Evolutionary conservation across 2,113 vertebrate genomes (phyloP).

Genomic region (Fulmarus glacialis): DNA sequence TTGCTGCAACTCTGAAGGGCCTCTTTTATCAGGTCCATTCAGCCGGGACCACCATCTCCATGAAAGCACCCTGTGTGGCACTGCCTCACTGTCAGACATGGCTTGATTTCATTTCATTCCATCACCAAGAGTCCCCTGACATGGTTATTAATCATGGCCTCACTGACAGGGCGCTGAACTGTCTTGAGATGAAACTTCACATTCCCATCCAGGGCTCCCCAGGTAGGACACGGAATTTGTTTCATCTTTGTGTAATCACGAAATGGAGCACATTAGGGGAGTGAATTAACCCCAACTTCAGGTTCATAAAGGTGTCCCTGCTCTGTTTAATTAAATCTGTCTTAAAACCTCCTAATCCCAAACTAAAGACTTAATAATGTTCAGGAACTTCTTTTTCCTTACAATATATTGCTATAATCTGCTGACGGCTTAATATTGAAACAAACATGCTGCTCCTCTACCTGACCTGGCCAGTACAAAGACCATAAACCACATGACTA

Average conservation of each 20-base stretch:
- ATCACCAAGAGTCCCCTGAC: background rate
- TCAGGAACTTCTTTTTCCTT: slow-evolving; percentile 47
- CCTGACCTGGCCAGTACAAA: background rate
- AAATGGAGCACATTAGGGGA: background rate
- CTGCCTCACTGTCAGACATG: background rate
- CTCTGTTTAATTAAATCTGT: slow-evolving; percentile 78
- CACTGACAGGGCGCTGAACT: slow-evolving; percentile 9
- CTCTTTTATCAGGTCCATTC: background rate
- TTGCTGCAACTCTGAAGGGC: background rate
- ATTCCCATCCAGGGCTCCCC: background rate
- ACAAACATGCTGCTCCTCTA: slow-evolving; percentile 28
- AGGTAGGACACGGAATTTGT: slow-evolving; percentile 29
- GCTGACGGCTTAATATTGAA: slow-evolving; percentile 62
- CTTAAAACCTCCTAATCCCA: slow-evolving; percentile 73
- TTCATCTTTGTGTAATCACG: slow-evolving; percentile 54
- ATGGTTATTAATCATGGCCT: slow-evolving; percentile 37
- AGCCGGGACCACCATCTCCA: background rate
- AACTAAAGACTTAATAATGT: slow-evolving; percentile 68
- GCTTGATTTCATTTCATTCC: slow-evolving; percentile 1
- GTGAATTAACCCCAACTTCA: slow-evolving; percentile 45
- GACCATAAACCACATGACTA: background rate
- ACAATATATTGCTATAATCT: slow-evolving; percentile 61
- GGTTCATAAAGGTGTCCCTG: slow-evolving; percentile 52
- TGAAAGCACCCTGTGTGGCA: background rate
- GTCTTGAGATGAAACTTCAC: slow-evolving; percentile 31